Evolutionary conservation across 2,113 vertebrate species (phyloP).

Genomic region (Hylia prasina): DNA sequence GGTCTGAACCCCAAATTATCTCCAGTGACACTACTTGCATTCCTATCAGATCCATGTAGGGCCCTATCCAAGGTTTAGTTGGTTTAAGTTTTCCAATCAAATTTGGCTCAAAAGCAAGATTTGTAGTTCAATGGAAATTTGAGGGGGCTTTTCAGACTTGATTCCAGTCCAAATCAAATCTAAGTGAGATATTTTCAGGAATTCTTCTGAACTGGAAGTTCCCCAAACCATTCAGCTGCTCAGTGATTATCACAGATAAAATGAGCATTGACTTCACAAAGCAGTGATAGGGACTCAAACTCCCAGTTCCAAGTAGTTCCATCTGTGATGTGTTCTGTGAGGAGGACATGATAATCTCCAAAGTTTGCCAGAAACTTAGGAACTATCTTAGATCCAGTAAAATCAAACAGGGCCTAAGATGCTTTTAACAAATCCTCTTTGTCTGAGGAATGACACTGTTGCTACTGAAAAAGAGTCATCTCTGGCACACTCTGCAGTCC

Average conservation of each 20-base stretch:
- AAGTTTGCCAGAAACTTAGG: conserved; percentile 48
- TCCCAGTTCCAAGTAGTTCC: conserved; percentile 56
- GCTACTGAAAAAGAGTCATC: not conserved
- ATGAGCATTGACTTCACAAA: conserved; percentile 61
- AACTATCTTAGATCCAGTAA: not conserved
- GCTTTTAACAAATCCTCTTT: not conserved
- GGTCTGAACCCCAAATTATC: not conserved
- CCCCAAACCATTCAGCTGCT: conserved; percentile 65
- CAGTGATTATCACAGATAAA: conserved; percentile 64
- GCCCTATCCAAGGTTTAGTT: not conserved
- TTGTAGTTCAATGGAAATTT: conserved; percentile 19
- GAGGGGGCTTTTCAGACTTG: conserved; percentile 48
- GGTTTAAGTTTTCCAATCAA: not conserved
- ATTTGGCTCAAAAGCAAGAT: conserved; percentile 32
- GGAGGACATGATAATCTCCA: conserved; percentile 8
- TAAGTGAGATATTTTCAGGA: conserved; percentile 65
- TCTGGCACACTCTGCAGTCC: not conserved
- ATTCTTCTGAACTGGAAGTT: conserved; percentile 63
- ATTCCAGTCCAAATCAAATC: conserved; percentile 48
- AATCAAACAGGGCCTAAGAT: not conserved
- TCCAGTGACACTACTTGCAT: not conserved
- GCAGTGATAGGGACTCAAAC: conserved; percentile 41
- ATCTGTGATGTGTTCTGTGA: conserved; percentile 51
- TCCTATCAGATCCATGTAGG: not conserved
- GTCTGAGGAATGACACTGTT: not conserved